Evolutionary conservation across 35 echinoderm and acorn worm genomes (phyloP), one percentile per base, ranked within the genome.

Genomic region (Patiria miniata): DNA sequence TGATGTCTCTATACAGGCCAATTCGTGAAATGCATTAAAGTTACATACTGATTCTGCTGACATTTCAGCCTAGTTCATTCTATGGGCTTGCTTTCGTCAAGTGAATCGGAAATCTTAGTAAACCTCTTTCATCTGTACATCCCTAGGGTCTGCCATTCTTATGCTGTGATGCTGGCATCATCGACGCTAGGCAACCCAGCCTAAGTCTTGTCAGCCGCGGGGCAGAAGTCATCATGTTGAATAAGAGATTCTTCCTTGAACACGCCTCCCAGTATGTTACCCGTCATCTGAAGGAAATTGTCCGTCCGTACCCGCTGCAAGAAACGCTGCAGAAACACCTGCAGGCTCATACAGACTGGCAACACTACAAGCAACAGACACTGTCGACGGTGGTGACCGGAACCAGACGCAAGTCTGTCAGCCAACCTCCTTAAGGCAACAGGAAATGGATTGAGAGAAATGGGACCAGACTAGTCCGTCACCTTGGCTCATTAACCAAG

Each of bases 201-300:
- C 44, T 44, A 2, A 80, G 78, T 50, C 51, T 89, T 86, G 84
- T 93, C 10, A 93, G 91, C 53, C 86, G 87, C 10, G 91, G 91
- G 2, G 76, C 86, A 32, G 91, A 93, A 19, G 88, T 87, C 40
- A 80, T 89, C 39, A 84, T 93, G 73, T 53, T 93, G 5, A 87
- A 89, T 16, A 93, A 93, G 56, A 19, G 55, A 36, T 93, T 93
- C 82, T 93, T 89, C 65, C 51, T 89, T 17, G 59, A 93, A 37
- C 36, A 93, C 34, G 81, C 87, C 16, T 57, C 32, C 80, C 51
- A 76, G 28, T 78, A 61, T 19, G 86, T 89, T 10, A 39, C 78
- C 50, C 61, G 77, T 26, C 81, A 81, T 16, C 87, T 93, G 26
- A 93, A 93, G 50, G 69, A 88, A 39, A 85, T 85, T 15, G 87